Base-by-base conservation (phyloP, 2,113 vertebrate species). In the Oostethus manadensis region DNA sequence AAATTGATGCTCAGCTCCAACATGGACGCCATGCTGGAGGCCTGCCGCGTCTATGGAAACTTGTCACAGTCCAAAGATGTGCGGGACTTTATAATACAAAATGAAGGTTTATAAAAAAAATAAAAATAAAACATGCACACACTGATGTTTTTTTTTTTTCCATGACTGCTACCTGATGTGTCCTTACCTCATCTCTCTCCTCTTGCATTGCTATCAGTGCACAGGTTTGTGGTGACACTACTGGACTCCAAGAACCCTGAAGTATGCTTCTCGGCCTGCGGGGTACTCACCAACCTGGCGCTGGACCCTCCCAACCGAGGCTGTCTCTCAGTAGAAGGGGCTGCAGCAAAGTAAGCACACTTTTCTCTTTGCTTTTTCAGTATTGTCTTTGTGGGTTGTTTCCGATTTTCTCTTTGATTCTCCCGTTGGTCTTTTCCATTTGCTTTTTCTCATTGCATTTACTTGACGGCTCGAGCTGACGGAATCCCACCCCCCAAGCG, bases 201-300 rank as follows among this genome's bases (percentile, higher is more conserved):
- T 22, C 51, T 60, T 22, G 46, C 6, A 29, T 47, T 53, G 33
- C 68, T 59, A 58, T 60, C 80, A 99, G 97, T 94, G 14, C 81
- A 98, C 88, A 93, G 84, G 84, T 95, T 97, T 68, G 43, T 93
- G 64, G 88, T 95, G 29, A 83, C 91, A 0, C 86, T 99, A 69
- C 88, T 99, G 22, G 94, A 94, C 81, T 91, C 93, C 11, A 93
- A 91, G 84, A 92, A 89, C 60, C 84, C 87, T n/a, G 93, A 97
- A 16, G 74, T 97, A 72, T 99, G 97, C 76, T 94, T 94, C 73
- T 93, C 92, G 29, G 94, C 94, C 71, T 97, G 94, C 60, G 97
- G 96, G 49, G 93, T 99, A 66, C 92, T 99, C 75, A 93, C 93
- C 58, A 98, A 99, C 74, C 89, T 98, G 74, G 73, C 84, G 45